Evolutionary conservation across 2,797 vertebrate genomes (phyloP).

Genomic region (Chloroceryle amazona): DNA sequence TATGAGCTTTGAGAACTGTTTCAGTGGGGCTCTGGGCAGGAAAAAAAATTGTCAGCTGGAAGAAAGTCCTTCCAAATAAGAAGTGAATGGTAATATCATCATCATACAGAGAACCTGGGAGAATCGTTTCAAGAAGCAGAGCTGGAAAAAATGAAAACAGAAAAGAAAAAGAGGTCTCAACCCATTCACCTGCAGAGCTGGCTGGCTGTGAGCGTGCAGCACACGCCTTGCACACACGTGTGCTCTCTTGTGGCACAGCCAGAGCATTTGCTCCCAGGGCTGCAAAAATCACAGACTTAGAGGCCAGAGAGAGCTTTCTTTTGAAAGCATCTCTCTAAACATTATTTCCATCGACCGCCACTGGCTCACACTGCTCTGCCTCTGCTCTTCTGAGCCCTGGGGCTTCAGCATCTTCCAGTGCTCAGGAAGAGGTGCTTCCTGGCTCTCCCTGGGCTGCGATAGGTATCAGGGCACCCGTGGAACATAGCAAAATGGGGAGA

Average conservation of each 20-base stretch:
- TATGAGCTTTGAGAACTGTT: neutral
- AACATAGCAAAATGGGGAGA: neutral
- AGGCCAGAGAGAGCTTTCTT: neutral
- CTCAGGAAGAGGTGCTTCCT: neutral
- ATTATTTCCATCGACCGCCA: neutral
- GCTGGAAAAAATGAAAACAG: neutral
- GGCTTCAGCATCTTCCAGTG: neutral
- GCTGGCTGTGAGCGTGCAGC: neutral
- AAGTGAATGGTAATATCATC: conserved; percentile 3
- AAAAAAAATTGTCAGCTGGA: neutral
- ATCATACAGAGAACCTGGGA: neutral
- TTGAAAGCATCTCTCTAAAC: neutral
- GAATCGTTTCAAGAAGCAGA: neutral
- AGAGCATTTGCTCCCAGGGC: neutral
- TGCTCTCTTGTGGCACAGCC: neutral
- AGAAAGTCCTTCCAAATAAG: neutral
- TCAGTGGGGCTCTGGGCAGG: neutral
- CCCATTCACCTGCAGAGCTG: neutral
- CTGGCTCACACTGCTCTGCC: rapidly evolving
- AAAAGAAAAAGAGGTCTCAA: neutral
- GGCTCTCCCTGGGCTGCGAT: rapidly evolving
- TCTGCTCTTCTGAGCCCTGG: rapidly evolving
- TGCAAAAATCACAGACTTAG: neutral
- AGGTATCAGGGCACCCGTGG: rapidly evolving
- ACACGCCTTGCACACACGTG: rapidly evolving